Percentiles rank a stretch among this genome's conserved stretches.
Evolutionary conservation across 1,140 invertebrate species (phyloP).

Genomic region (Dendrolimus punctatus): DNA sequence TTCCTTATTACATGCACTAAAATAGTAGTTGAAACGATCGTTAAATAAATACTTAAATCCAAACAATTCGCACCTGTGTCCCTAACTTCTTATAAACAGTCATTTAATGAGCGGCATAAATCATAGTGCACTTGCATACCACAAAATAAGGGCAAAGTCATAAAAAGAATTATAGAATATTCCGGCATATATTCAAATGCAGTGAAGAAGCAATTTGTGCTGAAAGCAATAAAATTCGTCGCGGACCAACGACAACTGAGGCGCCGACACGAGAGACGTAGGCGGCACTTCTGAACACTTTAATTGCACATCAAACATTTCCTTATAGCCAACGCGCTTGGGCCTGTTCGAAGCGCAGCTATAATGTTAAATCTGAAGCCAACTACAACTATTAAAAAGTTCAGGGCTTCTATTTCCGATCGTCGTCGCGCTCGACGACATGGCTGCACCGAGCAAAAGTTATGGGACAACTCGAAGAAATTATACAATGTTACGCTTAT

Average conservation of each 20-base stretch:
- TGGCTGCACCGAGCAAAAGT: conserved; percentile 31
- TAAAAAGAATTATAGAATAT: conserved; percentile 26
- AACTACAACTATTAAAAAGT: conserved; percentile 53
- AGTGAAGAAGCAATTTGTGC: conserved; percentile 42
- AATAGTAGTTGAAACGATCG: too few species aligned
- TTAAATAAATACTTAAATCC: too few species aligned
- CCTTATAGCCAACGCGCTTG: conserved; percentile 1
- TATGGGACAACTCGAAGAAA: conserved; percentile 48
- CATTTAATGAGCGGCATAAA: too few species aligned
- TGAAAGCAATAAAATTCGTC: conserved; percentile 60
- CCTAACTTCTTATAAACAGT: too few species aligned
- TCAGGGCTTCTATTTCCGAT: conserved; percentile 59
- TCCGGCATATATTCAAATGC: conserved; percentile 41
- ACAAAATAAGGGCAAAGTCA: conserved; percentile 9
- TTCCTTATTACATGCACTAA: too few species aligned
- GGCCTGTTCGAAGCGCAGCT: conserved; percentile 31
- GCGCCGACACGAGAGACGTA: conserved; percentile 26
- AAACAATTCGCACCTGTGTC: too few species aligned
- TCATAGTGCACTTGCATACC: conserved; percentile 2
- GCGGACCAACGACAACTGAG: conserved; percentile 31
- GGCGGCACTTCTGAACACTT: too few species aligned
- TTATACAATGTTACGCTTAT: conserved; percentile 7
- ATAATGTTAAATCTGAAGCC: too few species aligned
- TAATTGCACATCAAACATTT: too few species aligned
- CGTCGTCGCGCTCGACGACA: conserved; percentile 17